A percentile compares a stretch with the other conserved stretches of the same genome.
phyloP scores from a whole-genome alignment of 2,797 vertebrate species.

The Sebastiscus albofasciatus region DNA sequence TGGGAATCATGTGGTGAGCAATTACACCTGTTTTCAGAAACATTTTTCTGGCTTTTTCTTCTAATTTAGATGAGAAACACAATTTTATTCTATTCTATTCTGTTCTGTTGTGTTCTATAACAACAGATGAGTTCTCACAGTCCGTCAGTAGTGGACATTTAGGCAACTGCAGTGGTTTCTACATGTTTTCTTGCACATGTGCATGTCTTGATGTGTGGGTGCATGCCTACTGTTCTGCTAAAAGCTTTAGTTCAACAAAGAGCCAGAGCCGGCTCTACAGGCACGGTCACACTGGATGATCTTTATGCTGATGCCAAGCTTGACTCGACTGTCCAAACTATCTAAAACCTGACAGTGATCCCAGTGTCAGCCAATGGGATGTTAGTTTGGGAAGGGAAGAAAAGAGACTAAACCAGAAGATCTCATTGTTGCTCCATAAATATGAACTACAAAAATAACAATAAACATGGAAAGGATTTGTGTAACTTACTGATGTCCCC shows the following conservation, averaged over 20 bases:
- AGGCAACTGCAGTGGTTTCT: not conserved
- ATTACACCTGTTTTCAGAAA: not conserved
- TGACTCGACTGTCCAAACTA: not conserved
- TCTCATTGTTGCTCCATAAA: not conserved
- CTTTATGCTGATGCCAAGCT: not conserved
- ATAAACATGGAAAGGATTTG: not conserved
- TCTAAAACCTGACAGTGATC: not conserved
- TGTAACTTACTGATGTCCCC: not conserved
- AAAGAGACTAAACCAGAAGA: not conserved
- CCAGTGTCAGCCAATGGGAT: not conserved
- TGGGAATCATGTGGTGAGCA: slow-evolving; percentile 3
- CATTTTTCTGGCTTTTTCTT: not conserved
- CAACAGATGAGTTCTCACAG: no score
- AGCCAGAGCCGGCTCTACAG: not conserved
- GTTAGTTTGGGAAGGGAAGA: not conserved
- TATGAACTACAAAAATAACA: not conserved
- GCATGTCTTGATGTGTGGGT: not conserved
- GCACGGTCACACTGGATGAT: not conserved
- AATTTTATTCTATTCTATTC: not conserved
- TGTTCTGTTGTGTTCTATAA: no score
- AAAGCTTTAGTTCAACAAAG: slow-evolving; percentile 14
- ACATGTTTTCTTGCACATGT: not conserved
- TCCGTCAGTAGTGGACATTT: not conserved
- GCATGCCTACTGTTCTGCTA: not conserved
- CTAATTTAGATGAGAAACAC: not conserved